phyloP scores from a whole-genome alignment of 1,140 invertebrate species.

The Drosophila sucinea region DNA sequence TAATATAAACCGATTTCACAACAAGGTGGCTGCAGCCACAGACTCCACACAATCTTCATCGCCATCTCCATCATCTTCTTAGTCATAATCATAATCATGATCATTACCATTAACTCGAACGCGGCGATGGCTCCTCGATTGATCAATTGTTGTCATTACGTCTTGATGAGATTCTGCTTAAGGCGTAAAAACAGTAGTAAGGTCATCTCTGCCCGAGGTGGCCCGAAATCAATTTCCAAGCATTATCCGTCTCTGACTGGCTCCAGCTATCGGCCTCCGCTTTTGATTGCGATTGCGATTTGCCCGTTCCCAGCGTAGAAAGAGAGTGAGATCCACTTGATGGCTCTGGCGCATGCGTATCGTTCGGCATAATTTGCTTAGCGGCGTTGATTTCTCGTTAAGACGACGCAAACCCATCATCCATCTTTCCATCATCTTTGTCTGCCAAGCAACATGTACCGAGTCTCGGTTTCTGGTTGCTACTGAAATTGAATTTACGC shows the following conservation, averaged over 20 bases:
- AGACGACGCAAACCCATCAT: conserved; percentile 52
- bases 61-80: conserved; percentile 19
- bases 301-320: conserved; percentile 40
- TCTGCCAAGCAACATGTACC: conserved; percentile 37
- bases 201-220: conserved; percentile 72
- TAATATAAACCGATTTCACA: conserved; percentile 66
- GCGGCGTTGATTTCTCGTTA: conserved; percentile 80
- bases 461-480: conserved; percentile 58
- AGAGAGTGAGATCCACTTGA: conserved; percentile 38
- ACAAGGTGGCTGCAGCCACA: conserved; percentile 23
- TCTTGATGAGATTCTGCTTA: conserved; percentile 83
- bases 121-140: conserved; percentile 48
- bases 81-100: conserved; percentile 12
- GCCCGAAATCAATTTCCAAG: conserved; percentile 78
- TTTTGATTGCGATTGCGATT: conserved; percentile 52
- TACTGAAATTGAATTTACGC: conserved; percentile 82
- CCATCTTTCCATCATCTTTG: conserved; percentile 13
- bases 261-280: conserved; percentile 39
- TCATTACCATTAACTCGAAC: conserved; percentile 45
- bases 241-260: conserved; percentile 41
- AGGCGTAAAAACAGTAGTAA: conserved; percentile 83
- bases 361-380: conserved; percentile 82
- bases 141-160: conserved; percentile 79
- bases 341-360: conserved; percentile 77
- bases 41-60: background rate